A percentile compares a stretch with the other conserved stretches of the same genome.
Conservation (phyloP, 2,797 vertebrate species). For the Microctenopoma steveboyesi region DNA sequence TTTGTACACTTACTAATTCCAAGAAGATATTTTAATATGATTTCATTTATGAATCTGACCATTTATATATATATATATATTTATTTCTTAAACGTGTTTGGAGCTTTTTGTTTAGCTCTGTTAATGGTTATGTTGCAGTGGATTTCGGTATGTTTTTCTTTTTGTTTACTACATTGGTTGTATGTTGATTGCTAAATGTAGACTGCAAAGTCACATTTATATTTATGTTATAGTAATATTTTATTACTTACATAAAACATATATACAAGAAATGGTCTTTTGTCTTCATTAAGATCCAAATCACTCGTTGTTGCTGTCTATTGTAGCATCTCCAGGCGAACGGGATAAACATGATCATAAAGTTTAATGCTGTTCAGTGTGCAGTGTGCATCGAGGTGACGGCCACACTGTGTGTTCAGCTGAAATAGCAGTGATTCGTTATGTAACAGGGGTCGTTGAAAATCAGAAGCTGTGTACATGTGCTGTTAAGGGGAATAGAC, state of each 20-base stretch:
- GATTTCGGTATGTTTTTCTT: conserved; percentile 77
- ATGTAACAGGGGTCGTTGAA: conserved; percentile 74
- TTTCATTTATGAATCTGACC: conserved; percentile 94
- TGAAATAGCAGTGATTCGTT: conserved; percentile 65
- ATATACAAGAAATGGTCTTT: conserved; percentile 94
- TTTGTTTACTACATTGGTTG: conserved; percentile 88
- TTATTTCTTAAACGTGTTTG: conserved; percentile 97
- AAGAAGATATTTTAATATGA: conserved; percentile 98
- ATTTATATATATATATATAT: conserved; percentile 92
- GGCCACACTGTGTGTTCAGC: conserved; percentile 53
- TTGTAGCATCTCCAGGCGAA: conserved; percentile 59
- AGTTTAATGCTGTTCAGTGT: conserved; percentile 54
- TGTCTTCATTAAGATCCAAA: conserved; percentile 88
- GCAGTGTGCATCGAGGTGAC: conserved; percentile 37
- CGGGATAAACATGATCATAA: conserved; percentile 44
- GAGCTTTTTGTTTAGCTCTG: conserved; percentile 88
- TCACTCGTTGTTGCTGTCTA: conserved; percentile 59
- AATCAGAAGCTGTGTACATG: conserved; percentile 73
- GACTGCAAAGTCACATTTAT: conserved; percentile 98
- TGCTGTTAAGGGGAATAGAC: conserved; percentile 73
- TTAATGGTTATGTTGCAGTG: conserved; percentile 88
- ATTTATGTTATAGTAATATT: conserved; percentile 99
- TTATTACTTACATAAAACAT: conserved; percentile 99
- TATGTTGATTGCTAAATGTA: conserved; percentile 96
- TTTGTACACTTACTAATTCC: conserved; percentile 96